Percentiles rank a stretch among this genome's conserved stretches.
phyloP scores from a whole-genome alignment of 2,113 vertebrate species.

The Cromileptes altivelis region DNA sequence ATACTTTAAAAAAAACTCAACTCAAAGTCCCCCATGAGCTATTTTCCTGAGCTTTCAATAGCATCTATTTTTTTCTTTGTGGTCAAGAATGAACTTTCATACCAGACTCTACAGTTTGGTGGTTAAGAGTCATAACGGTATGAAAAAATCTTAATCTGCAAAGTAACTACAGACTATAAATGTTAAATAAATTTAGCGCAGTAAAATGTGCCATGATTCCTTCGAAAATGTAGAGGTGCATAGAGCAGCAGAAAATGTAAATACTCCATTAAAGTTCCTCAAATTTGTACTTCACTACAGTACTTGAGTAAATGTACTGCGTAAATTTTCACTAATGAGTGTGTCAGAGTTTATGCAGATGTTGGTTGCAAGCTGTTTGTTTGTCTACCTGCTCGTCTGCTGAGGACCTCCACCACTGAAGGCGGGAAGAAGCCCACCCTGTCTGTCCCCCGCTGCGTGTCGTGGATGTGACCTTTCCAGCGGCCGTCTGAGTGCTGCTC shows the following conservation, averaged over 20 bases:
- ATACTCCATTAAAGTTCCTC: not conserved
- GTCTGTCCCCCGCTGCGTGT: constrained; percentile 92
- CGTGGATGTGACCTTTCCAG: constrained; percentile 97
- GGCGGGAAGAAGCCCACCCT: constrained; percentile 96
- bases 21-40: no score
- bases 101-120: no score
- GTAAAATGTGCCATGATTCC: not conserved
- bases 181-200: not conserved
- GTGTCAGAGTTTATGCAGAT: not conserved
- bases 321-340: not conserved
- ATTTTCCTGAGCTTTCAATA: no score
- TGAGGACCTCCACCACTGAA: constrained; percentile 96
- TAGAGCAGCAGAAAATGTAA: not conserved
- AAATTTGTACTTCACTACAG: not conserved
- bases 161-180: not conserved
- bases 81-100: no score
- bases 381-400: constrained; percentile 89
- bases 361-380: not conserved
- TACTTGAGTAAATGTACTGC: not conserved
- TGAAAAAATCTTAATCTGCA: not conserved
- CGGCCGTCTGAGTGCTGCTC: constrained; percentile 94
- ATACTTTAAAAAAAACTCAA: no score
- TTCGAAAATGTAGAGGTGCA: not conserved
- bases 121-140: not conserved
- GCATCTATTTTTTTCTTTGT: not conserved